Conservation (phyloP, 1,140 invertebrate genomes). For the Drosophila nannoptera region DNA sequence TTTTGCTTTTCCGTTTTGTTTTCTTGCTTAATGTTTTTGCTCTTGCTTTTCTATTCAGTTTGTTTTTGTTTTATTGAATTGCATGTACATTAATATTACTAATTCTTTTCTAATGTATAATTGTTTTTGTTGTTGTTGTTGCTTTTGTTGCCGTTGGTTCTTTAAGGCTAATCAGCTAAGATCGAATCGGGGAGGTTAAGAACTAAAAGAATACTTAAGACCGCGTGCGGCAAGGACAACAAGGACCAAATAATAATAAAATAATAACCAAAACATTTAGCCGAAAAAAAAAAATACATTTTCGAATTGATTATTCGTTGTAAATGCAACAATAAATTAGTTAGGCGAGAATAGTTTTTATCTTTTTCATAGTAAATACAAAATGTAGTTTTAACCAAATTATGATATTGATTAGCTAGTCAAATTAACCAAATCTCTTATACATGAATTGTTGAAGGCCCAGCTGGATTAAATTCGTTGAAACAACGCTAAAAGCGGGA, state of each 20-base stretch:
- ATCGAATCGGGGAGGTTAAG: conserved; percentile 46
- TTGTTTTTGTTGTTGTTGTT: conserved; percentile 33
- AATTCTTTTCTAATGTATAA: conserved; percentile 40
- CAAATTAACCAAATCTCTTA: background rate
- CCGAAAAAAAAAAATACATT: background rate
- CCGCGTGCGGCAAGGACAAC: conserved; percentile 26
- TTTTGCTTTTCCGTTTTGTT: conserved; percentile 33
- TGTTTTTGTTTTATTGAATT: conserved; percentile 11
- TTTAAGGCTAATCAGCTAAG: conserved; percentile 44
- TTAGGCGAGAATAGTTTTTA: background rate
- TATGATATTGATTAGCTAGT: too few relatives aligned
- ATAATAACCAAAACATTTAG: background rate
- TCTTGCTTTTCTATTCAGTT: conserved; percentile 18
- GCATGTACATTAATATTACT: conserved; percentile 40
- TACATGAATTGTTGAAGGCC: conserved; percentile 22
- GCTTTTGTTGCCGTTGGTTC: conserved; percentile 31
- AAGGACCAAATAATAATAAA: conserved; percentile 11
- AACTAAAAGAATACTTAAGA: conserved; percentile 66
- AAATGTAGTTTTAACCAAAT: too few relatives aligned
- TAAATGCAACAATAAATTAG: conserved; percentile 26
- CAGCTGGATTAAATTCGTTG: conserved; percentile 61
- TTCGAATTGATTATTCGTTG: conserved; percentile 36
- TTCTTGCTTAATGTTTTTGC: conserved; percentile 21
- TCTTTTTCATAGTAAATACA: background rate
- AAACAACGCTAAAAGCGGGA: conserved; percentile 30